Percentiles rank a stretch among this genome's conserved stretches.
Evolutionary conservation across 2,113 vertebrate genomes (phyloP).

Genomic region (Canis aureus): DNA sequence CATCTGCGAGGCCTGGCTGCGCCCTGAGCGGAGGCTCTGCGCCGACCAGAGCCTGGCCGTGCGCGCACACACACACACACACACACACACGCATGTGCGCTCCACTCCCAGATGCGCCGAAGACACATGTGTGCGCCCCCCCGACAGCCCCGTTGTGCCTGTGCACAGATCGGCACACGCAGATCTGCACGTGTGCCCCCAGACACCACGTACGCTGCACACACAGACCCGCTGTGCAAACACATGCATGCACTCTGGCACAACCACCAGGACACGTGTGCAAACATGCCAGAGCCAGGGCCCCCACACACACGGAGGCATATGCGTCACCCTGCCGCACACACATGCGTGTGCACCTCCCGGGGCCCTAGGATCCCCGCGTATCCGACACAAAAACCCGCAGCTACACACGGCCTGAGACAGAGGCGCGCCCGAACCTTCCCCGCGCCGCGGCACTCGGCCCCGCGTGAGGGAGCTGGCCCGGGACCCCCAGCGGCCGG

Average conservation of each 20-base stretch:
- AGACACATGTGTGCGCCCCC: background rate
- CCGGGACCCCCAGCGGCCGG: background rate
- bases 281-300: background rate
- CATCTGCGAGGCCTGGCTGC: accelerated
- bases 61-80: background rate
- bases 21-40: accelerated
- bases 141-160: background rate
- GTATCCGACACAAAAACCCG: accelerated
- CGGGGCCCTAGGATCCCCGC: accelerated
- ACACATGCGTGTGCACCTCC: background rate
- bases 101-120: background rate
- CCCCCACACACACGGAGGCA: accelerated
- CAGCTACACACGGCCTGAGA: background rate
- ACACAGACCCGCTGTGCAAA: background rate
- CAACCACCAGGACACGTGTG: accelerated
- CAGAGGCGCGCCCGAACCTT: background rate
- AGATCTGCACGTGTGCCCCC: accelerated
- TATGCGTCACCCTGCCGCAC: background rate
- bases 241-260: background rate
- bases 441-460: accelerated
- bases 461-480: background rate
- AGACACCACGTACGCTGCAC: too few species aligned
- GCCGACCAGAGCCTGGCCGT: background rate
- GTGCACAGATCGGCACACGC: background rate
- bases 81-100: background rate